phyloP scores from a whole-genome alignment of 2,888 invertebrate genomes.

The Drosophila infuscata region DNA sequence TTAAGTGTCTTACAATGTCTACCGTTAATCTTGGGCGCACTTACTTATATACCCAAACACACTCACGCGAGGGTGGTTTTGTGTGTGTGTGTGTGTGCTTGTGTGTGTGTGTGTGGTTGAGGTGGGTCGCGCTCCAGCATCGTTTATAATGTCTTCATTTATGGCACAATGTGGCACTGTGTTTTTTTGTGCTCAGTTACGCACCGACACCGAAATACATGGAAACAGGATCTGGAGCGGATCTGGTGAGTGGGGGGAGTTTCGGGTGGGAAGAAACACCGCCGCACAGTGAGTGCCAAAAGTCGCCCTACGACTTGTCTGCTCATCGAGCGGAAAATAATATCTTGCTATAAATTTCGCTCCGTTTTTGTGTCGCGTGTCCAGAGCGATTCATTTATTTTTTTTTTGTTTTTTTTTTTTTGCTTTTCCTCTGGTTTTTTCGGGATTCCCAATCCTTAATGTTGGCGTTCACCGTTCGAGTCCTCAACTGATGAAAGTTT shows the following conservation, averaged over 20 bases:
- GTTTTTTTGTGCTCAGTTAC: conserved; percentile 76
- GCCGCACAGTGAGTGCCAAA: conserved; percentile 73
- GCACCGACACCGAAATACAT: conserved; percentile 76
- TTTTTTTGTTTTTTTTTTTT: conserved; percentile 5
- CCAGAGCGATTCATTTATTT: conserved; percentile 65
- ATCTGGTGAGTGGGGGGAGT: neutral
- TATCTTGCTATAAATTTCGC: conserved; percentile 79
- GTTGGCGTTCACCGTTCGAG: conserved; percentile 41
- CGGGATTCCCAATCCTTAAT: conserved; percentile 48
- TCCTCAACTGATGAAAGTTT: conserved; percentile 78
- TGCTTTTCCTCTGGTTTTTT: conserved; percentile 19
- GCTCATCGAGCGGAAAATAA: conserved; percentile 82
- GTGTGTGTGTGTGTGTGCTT: neutral
- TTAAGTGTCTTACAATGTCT: conserved; percentile 80
- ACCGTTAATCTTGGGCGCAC: conserved; percentile 75
- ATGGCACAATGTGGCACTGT: conserved; percentile 74
- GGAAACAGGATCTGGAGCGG: conserved; percentile 21
- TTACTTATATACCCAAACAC: conserved; percentile 44
- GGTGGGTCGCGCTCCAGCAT: conserved; percentile 52
- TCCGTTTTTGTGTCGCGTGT: conserved; percentile 63
- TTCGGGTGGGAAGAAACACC: conserved; percentile 12
- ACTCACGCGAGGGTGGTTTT: conserved; percentile 3
- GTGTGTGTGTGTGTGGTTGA: conserved; percentile 1
- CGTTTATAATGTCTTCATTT: conserved; percentile 81
- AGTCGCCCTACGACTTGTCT: conserved; percentile 81